These are phyloP conservation scores for Amblyraja radiata DNA, from an alignment of 2,797 vertebrate species.

Conservation along the genomic window DNA sequence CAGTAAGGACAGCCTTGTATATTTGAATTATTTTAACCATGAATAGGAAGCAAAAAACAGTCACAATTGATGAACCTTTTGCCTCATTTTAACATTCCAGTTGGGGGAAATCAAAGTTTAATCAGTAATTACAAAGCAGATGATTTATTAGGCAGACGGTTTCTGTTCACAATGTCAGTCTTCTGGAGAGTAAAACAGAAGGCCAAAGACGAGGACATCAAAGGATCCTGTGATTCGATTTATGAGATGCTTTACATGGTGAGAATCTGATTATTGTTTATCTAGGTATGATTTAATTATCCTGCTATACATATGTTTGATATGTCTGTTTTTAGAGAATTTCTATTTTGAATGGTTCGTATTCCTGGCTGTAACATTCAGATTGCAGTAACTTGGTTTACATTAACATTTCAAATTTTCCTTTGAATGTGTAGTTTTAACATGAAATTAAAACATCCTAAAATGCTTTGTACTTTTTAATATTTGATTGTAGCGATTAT, in stretches of 20 bases:
- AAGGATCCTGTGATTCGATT: conserved; percentile 67
- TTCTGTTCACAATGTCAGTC: conserved; percentile 64
- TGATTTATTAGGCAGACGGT: conserved; percentile 21
- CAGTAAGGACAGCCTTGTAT: not conserved
- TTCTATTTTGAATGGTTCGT: not conserved
- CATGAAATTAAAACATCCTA: not conserved
- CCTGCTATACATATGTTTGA: not conserved
- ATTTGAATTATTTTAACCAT: conserved; percentile 7
- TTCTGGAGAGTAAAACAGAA: conserved; percentile 71
- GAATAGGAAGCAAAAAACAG: conserved; percentile 10
- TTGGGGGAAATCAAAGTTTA: not conserved
- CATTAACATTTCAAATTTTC: not conserved
- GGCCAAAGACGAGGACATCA: conserved; percentile 46
- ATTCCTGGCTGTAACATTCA: not conserved
- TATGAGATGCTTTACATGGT: conserved; percentile 73
- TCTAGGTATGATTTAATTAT: conserved; percentile 19
- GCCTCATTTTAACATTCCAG: not conserved
- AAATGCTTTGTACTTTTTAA: conserved; percentile 5
- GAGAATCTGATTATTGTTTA: conserved; percentile 46
- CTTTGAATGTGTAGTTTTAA: not conserved
- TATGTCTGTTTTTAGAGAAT: not conserved
- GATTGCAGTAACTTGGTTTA: not conserved
- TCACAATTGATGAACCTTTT: not conserved
- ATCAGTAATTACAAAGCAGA: not conserved
- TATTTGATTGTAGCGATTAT: not conserved